Base-by-base conservation (phyloP, 1,140 invertebrate species). In the Neodiprion pinetum region DNA sequence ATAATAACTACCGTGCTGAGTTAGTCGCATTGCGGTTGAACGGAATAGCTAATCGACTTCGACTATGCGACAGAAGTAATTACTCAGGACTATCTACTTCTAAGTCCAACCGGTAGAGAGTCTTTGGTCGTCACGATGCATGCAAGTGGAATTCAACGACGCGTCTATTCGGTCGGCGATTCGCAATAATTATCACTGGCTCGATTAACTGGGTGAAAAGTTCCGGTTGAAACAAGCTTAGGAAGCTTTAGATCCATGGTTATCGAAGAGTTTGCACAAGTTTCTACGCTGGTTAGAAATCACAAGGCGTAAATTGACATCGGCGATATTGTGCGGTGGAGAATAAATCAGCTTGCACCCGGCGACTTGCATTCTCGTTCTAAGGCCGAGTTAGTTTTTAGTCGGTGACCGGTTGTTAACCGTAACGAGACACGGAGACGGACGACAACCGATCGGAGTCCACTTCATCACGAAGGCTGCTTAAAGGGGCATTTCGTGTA, bases 401-500 rank as follows among this genome's bases (percentile, higher is more conserved):
- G 11, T 61, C 53, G 28, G 11, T 61, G 53, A 61, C 53, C 53
- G 53, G 53, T 61, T 17, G 53, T 61, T 61, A 61, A 17, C n/a
- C n/a, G n/a, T 17, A 12, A 61, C 53, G 8, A 61, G 53, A 61
- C n/a, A 17, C 53, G n/a, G 53, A 61, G 11, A 40, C 28, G 5
- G 11, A 12, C 53, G 11, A 17, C 28, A 40, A 61, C 53, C 53
- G 9, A 61, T 61, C 53, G 9, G 53, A 53, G n/a, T 8, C 53
- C n/a, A 61, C 5, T 61, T 61, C n/a, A 61, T 61, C 53, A 14
- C 11, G 53, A 61, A 5, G 11, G 53, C 53, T 61, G 53, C 53
- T 61, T 61, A 61, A 40, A 12, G 53, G 53, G 53, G 53, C 53
- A 61, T 61, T 61, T 61, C 53, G 53, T 61, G 53, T 61, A 61